Base-by-base conservation (phyloP, 2,113 vertebrate species). In the Jaculus jaculus region DNA sequence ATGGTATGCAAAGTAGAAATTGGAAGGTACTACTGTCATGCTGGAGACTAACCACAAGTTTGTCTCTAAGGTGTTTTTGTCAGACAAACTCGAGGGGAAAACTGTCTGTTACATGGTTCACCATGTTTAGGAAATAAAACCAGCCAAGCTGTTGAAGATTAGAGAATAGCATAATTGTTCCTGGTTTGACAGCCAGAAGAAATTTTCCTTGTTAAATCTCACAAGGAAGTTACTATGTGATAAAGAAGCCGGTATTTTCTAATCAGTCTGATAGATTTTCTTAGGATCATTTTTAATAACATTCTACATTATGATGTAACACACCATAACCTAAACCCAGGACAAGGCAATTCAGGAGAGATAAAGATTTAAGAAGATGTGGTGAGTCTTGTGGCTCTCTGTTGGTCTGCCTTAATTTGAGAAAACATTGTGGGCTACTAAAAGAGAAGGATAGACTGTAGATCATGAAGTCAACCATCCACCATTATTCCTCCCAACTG, bases 191-290 rank as follows among this genome's bases (percentile, higher is more conserved):
- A 84, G 84, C 93, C 73, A 90, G 94, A 83, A 93, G 95, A 96
- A 96, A 91, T 91, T 96, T 94, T 78, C 90, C 95, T 95, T 96
- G 74, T 92, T 95, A 95, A 96, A 85, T 58, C 82, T 88, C 78
- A 97, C 95, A 96, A 96, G 96, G 94, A 95, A 85, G 90, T 83
- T 88, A 95, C 87, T 97, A 37, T 97, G 94, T 80, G 66, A 90
- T 93, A 93, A 96, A 96, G 93, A 58, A 51, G 92, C 95, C 93
- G 87, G 51, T 95, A 66, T 91, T 95, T 93, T 85, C 71, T 85
- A 88, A 58, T 71, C 82, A 81, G 60, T 80, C 81, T 28, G 74
- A 92, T 68, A 82, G 51, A 73, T 92, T 95, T 96, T 96, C 88
- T 72, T 7, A 90, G 90, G 69, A 30, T 90, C 80, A 65, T 74